A percentile compares a stretch with the other conserved stretches of the same genome.
Evolutionary conservation across 2,797 vertebrate genomes (phyloP).

Genomic region (Hydrophis major): DNA sequence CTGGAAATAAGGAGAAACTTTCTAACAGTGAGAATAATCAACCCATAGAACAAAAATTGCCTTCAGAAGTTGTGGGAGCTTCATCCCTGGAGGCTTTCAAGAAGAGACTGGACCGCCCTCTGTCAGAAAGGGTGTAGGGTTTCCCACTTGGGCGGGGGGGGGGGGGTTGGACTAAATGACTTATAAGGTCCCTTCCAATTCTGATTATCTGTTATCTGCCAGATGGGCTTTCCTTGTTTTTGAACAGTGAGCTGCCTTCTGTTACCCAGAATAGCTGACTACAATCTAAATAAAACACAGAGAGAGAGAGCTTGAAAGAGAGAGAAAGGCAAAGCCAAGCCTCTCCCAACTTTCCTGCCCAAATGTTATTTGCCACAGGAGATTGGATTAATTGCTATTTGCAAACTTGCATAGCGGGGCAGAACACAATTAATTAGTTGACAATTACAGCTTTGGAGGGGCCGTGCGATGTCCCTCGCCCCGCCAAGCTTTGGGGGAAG

Average conservation of each 20-base stretch:
- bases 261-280: background rate
- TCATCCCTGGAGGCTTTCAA: too few relatives aligned
- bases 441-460: background rate
- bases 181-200: too few relatives aligned
- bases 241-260: background rate
- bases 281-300: background rate
- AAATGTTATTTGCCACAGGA: background rate
- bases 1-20: too few relatives aligned
- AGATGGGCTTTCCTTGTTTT: background rate
- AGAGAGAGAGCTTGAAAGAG: background rate
- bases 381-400: background rate
- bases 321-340: background rate
- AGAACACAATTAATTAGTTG: background rate
- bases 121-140: too few relatives aligned
- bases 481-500: background rate
- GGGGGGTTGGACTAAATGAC: too few relatives aligned
- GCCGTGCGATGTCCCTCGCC: background rate
- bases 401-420: background rate
- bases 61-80: too few relatives aligned
- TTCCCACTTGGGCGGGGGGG: too few relatives aligned
- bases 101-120: too few relatives aligned
- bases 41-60: too few relatives aligned
- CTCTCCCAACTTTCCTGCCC: background rate
- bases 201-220: background rate
- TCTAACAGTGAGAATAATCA: too few relatives aligned